A percentile compares a stretch with the other conserved stretches of the same genome.
Evolutionary conservation across 2,888 invertebrate genomes (phyloP).

Genomic region (Barypeithes pellucidus): DNA sequence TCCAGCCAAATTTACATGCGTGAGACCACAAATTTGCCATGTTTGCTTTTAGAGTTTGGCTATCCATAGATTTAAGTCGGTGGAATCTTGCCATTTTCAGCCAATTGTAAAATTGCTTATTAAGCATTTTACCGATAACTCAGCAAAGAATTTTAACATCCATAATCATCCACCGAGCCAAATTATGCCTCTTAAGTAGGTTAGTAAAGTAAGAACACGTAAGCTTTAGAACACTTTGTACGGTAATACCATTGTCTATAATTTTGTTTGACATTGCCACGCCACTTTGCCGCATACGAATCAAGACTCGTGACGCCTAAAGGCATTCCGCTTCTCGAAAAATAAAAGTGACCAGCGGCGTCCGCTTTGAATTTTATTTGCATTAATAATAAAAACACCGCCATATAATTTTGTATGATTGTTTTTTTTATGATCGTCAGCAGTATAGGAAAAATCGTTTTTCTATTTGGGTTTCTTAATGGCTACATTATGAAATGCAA

Average conservation of each 20-base stretch:
- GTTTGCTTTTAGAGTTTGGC: too few relatives aligned
- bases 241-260: slow-evolving; percentile 13
- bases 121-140: background rate
- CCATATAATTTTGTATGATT: too few relatives aligned
- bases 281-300: slow-evolving; percentile 6
- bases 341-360: background rate
- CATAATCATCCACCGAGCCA: too few relatives aligned
- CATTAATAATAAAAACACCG: background rate
- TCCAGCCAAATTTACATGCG: too few relatives aligned
- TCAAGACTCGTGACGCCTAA: slow-evolving; percentile 13
- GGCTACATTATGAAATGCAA: too few relatives aligned
- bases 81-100: too few relatives aligned
- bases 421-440: too few relatives aligned
- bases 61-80: too few relatives aligned
- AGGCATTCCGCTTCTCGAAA: background rate
- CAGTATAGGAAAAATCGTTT: too few relatives aligned
- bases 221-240: background rate
- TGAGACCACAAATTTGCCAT: too few relatives aligned
- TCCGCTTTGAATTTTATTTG: background rate
- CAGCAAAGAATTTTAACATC: background rate
- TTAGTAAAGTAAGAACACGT: slow-evolving; percentile 15
- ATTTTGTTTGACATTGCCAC: slow-evolving; percentile 20
- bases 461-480: too few relatives aligned
- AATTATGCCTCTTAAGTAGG: background rate
- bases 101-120: too few relatives aligned